Conservation (phyloP, 2,888 invertebrate genomes). For the Sympetrum striolatum region DNA sequence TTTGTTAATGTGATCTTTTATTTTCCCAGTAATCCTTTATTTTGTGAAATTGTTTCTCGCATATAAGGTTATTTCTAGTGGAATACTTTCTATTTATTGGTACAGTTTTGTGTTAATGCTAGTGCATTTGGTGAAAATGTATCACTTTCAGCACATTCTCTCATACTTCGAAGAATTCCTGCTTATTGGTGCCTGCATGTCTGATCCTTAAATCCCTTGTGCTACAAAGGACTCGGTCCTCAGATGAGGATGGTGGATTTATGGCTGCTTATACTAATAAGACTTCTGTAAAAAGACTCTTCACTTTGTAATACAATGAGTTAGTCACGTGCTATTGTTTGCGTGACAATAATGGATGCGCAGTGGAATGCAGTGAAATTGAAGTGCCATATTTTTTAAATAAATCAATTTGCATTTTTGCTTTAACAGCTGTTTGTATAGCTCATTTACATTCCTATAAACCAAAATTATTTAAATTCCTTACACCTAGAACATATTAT, state of each 20-base stretch:
- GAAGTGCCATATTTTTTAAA: conserved; percentile 44
- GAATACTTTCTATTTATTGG: too few species aligned
- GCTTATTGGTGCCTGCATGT: conserved; percentile 33
- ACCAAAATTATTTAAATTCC: too few species aligned
- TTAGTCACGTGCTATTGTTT: conserved; percentile 29
- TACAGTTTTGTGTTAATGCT: background rate
- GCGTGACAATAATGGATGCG: conserved; percentile 31
- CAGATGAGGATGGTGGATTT: background rate
- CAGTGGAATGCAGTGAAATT: conserved; percentile 28
- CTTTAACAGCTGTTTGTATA: background rate
- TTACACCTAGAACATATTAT: too few species aligned
- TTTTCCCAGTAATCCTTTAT: background rate
- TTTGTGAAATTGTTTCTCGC: background rate
- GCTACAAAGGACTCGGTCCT: background rate
- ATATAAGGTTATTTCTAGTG: background rate
- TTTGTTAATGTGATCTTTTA: background rate
- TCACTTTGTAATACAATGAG: conserved; percentile 29
- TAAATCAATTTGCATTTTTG: conserved; percentile 43
- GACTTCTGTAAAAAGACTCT: conserved; percentile 14
- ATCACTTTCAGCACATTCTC: background rate
- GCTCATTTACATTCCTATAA: too few species aligned
- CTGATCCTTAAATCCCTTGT: conserved; percentile 5
- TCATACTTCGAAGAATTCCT: background rate
- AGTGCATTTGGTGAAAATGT: background rate
- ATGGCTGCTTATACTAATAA: conserved; percentile 31